phyloP scores from a whole-genome alignment of 2,888 invertebrate species.

The Rhagium mordax region DNA sequence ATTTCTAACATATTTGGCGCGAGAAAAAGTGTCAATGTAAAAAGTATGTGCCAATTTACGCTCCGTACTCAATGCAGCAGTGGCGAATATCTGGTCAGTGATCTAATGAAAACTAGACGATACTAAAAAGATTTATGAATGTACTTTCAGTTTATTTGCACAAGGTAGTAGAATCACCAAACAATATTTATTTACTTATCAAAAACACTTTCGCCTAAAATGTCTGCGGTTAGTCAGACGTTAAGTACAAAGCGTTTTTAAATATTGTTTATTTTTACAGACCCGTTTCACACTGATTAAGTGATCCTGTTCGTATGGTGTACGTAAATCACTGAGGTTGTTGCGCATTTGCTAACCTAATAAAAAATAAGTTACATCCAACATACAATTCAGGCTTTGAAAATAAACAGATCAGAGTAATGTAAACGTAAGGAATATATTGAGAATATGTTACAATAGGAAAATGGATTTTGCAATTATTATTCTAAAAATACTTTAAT shows the following conservation, averaged over 20 bases:
- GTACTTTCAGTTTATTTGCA: too few relatives aligned
- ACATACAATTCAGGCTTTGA: constrained; percentile 2
- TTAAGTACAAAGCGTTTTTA: not conserved
- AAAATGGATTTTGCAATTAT: not conserved
- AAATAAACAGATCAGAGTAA: constrained; percentile 8
- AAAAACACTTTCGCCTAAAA: not conserved
- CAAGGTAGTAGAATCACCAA: too few relatives aligned
- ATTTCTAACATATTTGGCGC: too few relatives aligned
- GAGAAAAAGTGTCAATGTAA: too few relatives aligned
- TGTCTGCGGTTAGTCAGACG: not conserved
- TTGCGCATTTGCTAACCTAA: not conserved
- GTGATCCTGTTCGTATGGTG: constrained; percentile 11
- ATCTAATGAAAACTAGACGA: too few relatives aligned
- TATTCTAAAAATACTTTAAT: not conserved
- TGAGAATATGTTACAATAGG: not conserved
- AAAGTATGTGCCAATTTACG: too few relatives aligned
- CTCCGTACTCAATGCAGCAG: too few relatives aligned
- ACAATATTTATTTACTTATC: not conserved
- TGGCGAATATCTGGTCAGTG: too few relatives aligned
- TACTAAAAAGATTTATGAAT: too few relatives aligned
- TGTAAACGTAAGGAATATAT: constrained; percentile 1
- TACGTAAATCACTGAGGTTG: constrained; percentile 15
- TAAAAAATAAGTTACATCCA: constrained; percentile 13
- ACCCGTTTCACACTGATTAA: constrained; percentile 3
- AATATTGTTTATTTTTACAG: constrained; percentile 2